These are phyloP conservation scores for Coregonus clupeaformis DNA, from an alignment of 2,113 vertebrate species.

Conservation along the genomic window DNA sequence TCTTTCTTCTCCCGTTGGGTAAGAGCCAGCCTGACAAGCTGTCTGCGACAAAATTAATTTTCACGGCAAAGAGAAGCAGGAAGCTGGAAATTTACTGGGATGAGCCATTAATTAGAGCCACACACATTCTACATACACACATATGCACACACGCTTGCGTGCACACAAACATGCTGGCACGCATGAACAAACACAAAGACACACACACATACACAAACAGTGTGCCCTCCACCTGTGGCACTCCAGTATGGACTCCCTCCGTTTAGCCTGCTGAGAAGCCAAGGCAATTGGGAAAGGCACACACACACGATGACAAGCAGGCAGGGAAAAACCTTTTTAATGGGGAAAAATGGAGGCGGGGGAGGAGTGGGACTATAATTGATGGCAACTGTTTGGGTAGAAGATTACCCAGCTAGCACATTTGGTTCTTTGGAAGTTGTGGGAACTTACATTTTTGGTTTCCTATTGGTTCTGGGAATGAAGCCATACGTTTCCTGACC, in stretches of 20 bases:
- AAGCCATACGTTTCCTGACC: no score
- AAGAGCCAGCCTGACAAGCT: neutral
- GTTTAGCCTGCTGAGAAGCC: slow-evolving; percentile 59
- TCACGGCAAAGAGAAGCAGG: neutral
- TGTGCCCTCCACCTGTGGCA: slow-evolving; percentile 33
- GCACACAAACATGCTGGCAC: neutral
- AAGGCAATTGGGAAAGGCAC: slow-evolving; percentile 38
- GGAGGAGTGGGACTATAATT: slow-evolving; percentile 71
- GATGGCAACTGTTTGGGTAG: slow-evolving; percentile 72
- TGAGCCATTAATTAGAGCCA: slow-evolving; percentile 10
- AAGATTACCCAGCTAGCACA: slow-evolving; percentile 54
- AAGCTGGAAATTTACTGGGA: slow-evolving; percentile 24
- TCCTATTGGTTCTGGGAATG: no score
- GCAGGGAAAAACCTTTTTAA: slow-evolving; percentile 51
- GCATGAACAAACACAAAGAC: no score
- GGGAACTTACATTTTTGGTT: no score
- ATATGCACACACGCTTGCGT: neutral
- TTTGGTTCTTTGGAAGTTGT: no score
- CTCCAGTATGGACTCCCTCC: slow-evolving; percentile 8
- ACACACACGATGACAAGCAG: slow-evolving; percentile 38
- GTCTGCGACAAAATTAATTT: slow-evolving; percentile 15
- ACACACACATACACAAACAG: no score
- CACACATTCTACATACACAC: neutral
- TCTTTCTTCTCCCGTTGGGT: neutral
- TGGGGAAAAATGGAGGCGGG: slow-evolving; percentile 65